A percentile compares a stretch with the other conserved stretches of the same genome.
These are phyloP conservation scores for Meda fulgida DNA, from an alignment of 2,797 vertebrate genomes.

Conservation along the genomic window DNA sequence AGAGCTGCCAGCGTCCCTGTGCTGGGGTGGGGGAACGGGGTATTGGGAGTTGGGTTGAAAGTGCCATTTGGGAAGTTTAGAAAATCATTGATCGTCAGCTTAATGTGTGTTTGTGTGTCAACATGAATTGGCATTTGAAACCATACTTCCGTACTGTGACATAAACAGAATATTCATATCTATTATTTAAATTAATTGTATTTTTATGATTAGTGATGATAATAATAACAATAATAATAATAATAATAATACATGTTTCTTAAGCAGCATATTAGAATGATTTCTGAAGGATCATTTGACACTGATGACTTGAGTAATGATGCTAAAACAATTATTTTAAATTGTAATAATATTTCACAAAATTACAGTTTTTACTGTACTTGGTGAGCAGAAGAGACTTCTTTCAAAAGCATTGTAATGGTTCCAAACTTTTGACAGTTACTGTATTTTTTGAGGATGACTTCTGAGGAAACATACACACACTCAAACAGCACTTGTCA, in stretches of 20 bases:
- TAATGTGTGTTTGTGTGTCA: neutral
- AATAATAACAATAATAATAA: too few relatives aligned
- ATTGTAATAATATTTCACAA: neutral
- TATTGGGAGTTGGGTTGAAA: neutral
- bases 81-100: neutral
- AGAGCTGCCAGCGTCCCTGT: neutral
- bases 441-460: neutral
- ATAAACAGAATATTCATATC: neutral
- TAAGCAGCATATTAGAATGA: neutral
- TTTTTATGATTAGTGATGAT: neutral
- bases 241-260: too few relatives aligned
- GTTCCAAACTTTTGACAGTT: neutral
- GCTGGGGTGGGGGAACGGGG: neutral
- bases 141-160: neutral
- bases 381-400: neutral
- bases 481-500: neutral
- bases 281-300: neutral
- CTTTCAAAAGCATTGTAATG: neutral
- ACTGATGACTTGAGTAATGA: neutral
- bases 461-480: neutral
- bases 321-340: neutral
- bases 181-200: neutral
- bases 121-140: neutral
- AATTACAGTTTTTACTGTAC: neutral
- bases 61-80: neutral